Evolutionary conservation across 2,888 invertebrate species (phyloP).

Genomic region (Oxytorus armatus): DNA sequence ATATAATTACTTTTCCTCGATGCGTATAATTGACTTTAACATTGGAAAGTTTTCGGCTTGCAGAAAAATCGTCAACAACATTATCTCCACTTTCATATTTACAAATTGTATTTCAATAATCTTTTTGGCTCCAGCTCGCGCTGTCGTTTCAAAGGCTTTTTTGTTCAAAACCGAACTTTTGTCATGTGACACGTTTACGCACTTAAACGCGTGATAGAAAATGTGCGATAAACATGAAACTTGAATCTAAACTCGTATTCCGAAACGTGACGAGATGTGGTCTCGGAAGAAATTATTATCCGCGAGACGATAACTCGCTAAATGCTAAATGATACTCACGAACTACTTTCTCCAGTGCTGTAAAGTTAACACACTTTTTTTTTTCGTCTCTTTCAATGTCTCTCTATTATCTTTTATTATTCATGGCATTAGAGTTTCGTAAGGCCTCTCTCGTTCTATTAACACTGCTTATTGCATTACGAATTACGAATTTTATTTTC

Average conservation of each 20-base stretch:
- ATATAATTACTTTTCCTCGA: too few relatives aligned
- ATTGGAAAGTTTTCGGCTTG: constrained; percentile 4
- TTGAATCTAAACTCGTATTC: constrained; percentile 28
- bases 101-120: constrained; percentile 13
- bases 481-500: too few relatives aligned
- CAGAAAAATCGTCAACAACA: constrained; percentile 5
- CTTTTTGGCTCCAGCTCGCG: background rate
- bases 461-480: too few relatives aligned
- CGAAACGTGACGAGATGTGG: constrained; percentile 42
- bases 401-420: constrained; percentile 26
- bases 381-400: background rate
- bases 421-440: background rate
- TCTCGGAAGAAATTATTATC: constrained; percentile 46
- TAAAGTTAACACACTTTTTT: constrained; percentile 38
- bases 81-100: constrained; percentile 6
- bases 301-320: constrained; percentile 38
- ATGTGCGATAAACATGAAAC: constrained; percentile 6
- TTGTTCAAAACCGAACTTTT: background rate
- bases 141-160: constrained; percentile 14
- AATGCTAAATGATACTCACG: constrained; percentile 46
- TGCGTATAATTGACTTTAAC: too few relatives aligned
- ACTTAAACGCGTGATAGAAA: background rate
- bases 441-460: too few relatives aligned
- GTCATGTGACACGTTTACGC: constrained; percentile 22
- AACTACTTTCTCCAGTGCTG: constrained; percentile 58